phyloP scores from a whole-genome alignment of 2,113 vertebrate genomes.

The Myiopsitta monachus region DNA sequence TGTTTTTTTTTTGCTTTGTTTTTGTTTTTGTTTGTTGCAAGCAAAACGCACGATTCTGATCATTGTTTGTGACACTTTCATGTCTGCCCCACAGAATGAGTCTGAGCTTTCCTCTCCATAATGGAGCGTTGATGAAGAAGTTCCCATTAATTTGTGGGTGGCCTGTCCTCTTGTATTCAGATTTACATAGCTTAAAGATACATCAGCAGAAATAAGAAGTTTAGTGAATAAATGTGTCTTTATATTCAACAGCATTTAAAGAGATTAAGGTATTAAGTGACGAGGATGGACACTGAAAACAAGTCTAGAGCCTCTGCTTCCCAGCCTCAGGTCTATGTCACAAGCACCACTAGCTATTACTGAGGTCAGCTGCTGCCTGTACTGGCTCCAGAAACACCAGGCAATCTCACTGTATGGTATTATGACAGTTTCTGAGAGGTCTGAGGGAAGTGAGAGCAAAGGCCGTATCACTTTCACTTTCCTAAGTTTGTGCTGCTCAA shows the following conservation, averaged over 20 bases:
- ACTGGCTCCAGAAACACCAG: not conserved
- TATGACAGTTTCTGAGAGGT: not conserved
- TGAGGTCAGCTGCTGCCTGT: not conserved
- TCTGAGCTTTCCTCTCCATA: not conserved
- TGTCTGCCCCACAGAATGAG: not conserved
- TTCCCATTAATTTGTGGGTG: not conserved
- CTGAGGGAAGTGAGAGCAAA: not conserved
- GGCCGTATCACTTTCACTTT: not conserved
- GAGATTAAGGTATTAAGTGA: not conserved
- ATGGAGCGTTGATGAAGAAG: not conserved
- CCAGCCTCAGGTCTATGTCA: fast-evolving
- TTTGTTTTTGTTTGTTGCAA: not conserved
- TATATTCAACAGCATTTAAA: not conserved
- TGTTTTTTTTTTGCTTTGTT: too few relatives aligned
- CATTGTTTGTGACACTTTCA: not conserved
- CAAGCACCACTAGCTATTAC: not conserved
- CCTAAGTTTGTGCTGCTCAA: not conserved
- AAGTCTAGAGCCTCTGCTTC: not conserved
- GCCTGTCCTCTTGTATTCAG: not conserved
- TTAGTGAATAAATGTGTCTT: not conserved
- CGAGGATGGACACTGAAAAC: not conserved
- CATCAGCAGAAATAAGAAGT: not conserved
- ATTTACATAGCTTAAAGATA: not conserved
- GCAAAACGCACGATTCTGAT: not conserved
- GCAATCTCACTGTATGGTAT: not conserved